Evolutionary conservation across 2,797 vertebrate species (phyloP).

Genomic region (Danionella dracula): DNA sequence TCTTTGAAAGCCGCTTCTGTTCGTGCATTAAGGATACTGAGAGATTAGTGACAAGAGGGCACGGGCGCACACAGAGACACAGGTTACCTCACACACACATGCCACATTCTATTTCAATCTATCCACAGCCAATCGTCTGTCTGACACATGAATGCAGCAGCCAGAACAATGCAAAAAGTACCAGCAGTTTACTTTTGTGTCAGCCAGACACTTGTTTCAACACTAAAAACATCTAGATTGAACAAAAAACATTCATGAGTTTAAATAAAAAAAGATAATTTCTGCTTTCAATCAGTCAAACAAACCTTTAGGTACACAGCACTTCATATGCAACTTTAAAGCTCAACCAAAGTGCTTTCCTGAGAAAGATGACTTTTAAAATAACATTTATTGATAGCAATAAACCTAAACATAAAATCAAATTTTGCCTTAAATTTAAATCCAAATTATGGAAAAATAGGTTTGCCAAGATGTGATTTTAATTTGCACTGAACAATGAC

Average conservation of each 20-base stretch:
- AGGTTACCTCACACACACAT: conserved; percentile 30
- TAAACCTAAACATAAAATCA: too few species aligned
- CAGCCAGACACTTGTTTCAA: conserved; percentile 7
- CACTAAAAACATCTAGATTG: not conserved
- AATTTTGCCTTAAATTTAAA: too few species aligned
- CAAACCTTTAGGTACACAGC: too few species aligned
- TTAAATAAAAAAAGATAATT: too few species aligned
- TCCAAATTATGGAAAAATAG: too few species aligned
- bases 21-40: conserved; percentile 56
- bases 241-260: not conserved
- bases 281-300: too few species aligned
- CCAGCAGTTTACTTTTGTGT: not conserved
- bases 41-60: conserved; percentile 43
- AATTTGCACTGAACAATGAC: too few species aligned
- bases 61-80: conserved; percentile 30
- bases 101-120: conserved; percentile 28
- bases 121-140: conserved; percentile 19
- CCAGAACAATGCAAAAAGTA: not conserved
- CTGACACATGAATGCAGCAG: not conserved
- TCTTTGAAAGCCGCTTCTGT: conserved; percentile 72
- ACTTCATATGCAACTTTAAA: too few species aligned
- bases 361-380: too few species aligned
- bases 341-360: too few species aligned
- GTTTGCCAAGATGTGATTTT: too few species aligned
- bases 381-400: too few species aligned